Evolutionary conservation across 2,888 invertebrate species (phyloP).

Genomic region (Drosophila demipolita): DNA sequence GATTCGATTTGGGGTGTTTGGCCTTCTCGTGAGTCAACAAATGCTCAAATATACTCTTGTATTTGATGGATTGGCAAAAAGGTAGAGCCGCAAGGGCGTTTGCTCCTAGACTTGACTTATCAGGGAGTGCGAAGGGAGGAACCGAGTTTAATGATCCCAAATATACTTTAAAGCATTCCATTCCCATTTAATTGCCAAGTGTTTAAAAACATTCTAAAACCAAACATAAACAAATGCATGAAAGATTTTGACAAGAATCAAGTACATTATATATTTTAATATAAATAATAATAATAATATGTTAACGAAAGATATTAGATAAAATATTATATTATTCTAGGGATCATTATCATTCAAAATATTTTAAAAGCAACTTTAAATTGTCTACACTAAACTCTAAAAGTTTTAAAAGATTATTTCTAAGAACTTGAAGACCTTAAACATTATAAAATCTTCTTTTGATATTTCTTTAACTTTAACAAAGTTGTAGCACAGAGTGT

Average conservation of each 20-base stretch:
- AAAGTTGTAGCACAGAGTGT: not conserved
- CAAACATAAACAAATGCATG: not conserved
- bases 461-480: not conserved
- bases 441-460: not conserved
- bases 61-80: conserved; percentile 57
- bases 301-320: not conserved
- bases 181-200: conserved; percentile 4
- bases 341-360: too few species aligned
- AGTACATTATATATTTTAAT: not conserved
- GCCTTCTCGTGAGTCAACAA: conserved; percentile 44
- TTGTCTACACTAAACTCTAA: not conserved
- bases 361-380: not conserved
- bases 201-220: not conserved
- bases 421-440: not conserved
- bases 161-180: conserved; percentile 5
- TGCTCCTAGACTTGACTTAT: conserved; percentile 31
- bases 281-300: not conserved
- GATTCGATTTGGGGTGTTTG: conserved; percentile 35
- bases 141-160: conserved; percentile 46
- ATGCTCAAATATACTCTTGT: conserved; percentile 38
- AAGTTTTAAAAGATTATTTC: not conserved
- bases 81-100: conserved; percentile 63
- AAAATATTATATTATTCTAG: not conserved
- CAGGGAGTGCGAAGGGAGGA: conserved; percentile 21
- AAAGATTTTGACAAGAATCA: not conserved